Conservation (phyloP, 2,113 vertebrate genomes). For the Odocoileus hemionus region DNA sequence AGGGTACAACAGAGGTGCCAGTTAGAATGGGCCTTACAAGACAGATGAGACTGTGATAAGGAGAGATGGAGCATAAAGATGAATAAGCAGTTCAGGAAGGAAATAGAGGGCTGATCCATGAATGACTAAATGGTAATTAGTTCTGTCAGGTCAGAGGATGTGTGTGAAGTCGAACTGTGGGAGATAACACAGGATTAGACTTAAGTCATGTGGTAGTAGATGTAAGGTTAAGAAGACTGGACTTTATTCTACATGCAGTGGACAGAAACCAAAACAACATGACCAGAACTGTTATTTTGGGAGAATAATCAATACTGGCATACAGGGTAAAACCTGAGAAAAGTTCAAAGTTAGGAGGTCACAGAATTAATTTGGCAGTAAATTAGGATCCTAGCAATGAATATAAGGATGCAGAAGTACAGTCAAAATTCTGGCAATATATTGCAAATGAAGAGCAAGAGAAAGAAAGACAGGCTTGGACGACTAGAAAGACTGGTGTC, state of each 20-base stretch:
- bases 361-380: background rate
- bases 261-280: slow-evolving; percentile 2
- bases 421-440: background rate
- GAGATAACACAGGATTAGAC: background rate
- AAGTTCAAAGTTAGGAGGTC: background rate
- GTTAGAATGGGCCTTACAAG: background rate
- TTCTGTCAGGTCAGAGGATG: background rate
- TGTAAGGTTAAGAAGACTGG: background rate
- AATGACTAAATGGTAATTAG: background rate
- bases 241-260: background rate
- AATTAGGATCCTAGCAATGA: background rate
- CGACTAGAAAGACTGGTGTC: background rate
- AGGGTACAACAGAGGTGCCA: background rate
- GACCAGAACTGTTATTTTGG: background rate
- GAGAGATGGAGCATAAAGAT: background rate
- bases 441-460: background rate
- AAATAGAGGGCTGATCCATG: background rate
- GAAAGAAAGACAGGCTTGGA: background rate
- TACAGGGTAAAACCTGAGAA: background rate
- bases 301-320: background rate
- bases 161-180: background rate
- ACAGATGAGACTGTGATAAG: background rate
- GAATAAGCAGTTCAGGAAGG: background rate
- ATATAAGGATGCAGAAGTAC: background rate
- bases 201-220: background rate